A percentile compares a stretch with the other conserved stretches of the same genome.
Evolutionary conservation across 2,113 vertebrate genomes (phyloP).

Genomic region (Cyprinodon tularosa): DNA sequence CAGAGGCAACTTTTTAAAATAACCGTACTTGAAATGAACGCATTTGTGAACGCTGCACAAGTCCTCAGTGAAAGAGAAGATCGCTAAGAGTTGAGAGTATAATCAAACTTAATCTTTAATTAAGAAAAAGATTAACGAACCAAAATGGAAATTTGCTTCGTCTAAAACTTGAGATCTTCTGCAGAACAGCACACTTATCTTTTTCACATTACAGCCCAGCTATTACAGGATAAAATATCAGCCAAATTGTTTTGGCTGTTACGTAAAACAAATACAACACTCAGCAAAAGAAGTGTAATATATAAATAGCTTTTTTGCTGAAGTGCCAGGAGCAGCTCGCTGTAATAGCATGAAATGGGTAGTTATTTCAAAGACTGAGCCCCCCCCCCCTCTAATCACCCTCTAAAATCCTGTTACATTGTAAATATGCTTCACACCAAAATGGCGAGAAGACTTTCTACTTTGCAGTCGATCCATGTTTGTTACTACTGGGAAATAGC

Average conservation of each 20-base stretch:
- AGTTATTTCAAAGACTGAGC: slow-evolving; percentile 23
- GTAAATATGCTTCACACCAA: slow-evolving; percentile 25
- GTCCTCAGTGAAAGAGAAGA: not conserved
- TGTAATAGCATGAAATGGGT: slow-evolving; percentile 41
- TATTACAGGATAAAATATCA: slow-evolving; percentile 21
- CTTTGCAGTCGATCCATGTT: slow-evolving; percentile 28
- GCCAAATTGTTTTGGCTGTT: slow-evolving; percentile 5
- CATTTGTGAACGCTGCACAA: slow-evolving; percentile 12
- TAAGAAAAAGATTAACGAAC: slow-evolving; percentile 5
- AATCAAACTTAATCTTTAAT: slow-evolving; percentile 24
- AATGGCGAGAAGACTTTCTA: slow-evolving; percentile 18
- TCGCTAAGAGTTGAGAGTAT: slow-evolving; percentile 1
- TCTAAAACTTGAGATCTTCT: not conserved
- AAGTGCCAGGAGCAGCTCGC: slow-evolving; percentile 2
- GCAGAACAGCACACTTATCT: not conserved
- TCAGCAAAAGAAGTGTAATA: slow-evolving; percentile 21
- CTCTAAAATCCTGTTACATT: slow-evolving; percentile 14
- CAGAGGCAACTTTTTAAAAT: not conserved
- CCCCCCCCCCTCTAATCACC: slow-evolving; percentile 30
- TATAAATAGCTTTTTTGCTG: slow-evolving; percentile 15
- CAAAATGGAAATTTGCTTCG: not conserved
- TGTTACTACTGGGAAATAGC: slow-evolving; percentile 47
- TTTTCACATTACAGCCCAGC: slow-evolving; percentile 12
- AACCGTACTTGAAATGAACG: not conserved
- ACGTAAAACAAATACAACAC: slow-evolving; percentile 9